phyloP scores from a whole-genome alignment of 1,140 invertebrate species.

The Telenomus remus region DNA sequence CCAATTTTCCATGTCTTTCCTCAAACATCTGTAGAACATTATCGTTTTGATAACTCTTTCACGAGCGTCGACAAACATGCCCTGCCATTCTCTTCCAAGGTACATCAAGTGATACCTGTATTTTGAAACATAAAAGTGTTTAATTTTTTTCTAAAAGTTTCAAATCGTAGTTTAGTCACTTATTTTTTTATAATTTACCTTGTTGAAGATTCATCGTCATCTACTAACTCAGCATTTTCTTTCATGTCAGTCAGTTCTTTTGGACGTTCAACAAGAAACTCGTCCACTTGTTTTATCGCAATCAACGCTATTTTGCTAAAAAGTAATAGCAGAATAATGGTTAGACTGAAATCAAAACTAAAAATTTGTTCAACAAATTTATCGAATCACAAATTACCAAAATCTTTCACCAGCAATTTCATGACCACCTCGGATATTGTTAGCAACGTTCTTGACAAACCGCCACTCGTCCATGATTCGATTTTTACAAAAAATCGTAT shows the following conservation, averaged over 20 bases:
- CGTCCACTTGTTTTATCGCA: slow-evolving; percentile 67
- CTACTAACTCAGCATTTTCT: slow-evolving; percentile 48
- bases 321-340: neutral
- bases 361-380: neutral
- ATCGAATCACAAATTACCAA: slow-evolving; percentile 74
- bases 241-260: slow-evolving; percentile 58
- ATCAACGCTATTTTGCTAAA: slow-evolving; percentile 64
- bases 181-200: slow-evolving; percentile 40
- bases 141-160: no score
- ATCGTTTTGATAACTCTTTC: slow-evolving; percentile 87
- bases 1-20: slow-evolving; percentile 81
- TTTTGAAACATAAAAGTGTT: no score
- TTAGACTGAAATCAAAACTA: neutral
- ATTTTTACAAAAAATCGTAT: slow-evolving; percentile 83
- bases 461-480: slow-evolving; percentile 88
- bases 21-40: slow-evolving; percentile 86
- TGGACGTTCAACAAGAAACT: slow-evolving; percentile 66
- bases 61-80: slow-evolving; percentile 85
- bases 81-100: slow-evolving; percentile 86
- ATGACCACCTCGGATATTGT: slow-evolving; percentile 82
- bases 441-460: slow-evolving; percentile 83
- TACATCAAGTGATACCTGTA: slow-evolving; percentile 79
- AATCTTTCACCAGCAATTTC: slow-evolving; percentile 81
- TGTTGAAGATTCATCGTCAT: slow-evolving; percentile 54
- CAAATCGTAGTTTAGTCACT: no score